These are phyloP conservation scores for Drosophila falleni DNA, from an alignment of 2,888 invertebrate genomes.

Conservation along the genomic window DNA sequence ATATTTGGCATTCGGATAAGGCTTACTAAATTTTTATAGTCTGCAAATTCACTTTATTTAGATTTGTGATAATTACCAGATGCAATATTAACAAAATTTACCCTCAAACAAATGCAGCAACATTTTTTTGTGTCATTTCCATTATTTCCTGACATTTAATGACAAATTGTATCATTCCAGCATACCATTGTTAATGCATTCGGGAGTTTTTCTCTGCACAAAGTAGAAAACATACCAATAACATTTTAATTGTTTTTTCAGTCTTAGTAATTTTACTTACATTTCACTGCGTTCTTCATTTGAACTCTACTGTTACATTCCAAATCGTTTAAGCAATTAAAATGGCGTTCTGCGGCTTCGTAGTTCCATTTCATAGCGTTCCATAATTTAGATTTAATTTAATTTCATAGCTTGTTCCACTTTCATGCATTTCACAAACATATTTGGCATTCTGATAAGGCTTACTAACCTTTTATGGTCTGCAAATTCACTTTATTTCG, in stretches of 20 bases:
- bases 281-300: not conserved
- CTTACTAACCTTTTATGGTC: not conserved
- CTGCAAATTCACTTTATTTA: too few relatives aligned
- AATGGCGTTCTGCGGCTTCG: too few relatives aligned
- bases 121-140: constrained; percentile 28
- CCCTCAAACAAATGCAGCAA: too few relatives aligned
- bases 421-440: not conserved
- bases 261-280: not conserved
- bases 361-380: too few relatives aligned
- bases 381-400: not conserved
- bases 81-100: not conserved
- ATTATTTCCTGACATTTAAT: constrained; percentile 40
- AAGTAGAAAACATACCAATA: not conserved
- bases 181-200: constrained; percentile 3
- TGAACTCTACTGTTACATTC: not conserved
- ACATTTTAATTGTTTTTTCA: not conserved
- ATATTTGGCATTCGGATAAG: not conserved
- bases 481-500: too few relatives aligned
- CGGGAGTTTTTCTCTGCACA: too few relatives aligned
- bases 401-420: not conserved
- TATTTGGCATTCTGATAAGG: not conserved
- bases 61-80: too few relatives aligned
- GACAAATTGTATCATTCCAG: constrained; percentile 24
- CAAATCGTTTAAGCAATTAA: too few relatives aligned
- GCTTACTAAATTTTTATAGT: not conserved